Base-by-base conservation (phyloP, 2,888 invertebrate genomes). In the Epistrophe grossulariae region DNA sequence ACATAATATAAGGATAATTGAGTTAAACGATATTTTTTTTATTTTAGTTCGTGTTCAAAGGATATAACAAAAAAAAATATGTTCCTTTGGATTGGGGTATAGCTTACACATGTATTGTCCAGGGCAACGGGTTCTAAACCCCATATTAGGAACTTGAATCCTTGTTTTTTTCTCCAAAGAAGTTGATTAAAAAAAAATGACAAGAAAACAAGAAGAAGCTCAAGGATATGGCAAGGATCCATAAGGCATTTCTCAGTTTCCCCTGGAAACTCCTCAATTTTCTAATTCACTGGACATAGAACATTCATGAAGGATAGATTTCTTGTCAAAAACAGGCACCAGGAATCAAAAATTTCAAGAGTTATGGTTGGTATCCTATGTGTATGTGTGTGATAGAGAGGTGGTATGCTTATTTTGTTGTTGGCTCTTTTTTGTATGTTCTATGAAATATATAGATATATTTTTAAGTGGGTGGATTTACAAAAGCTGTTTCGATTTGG, bases 251-350 rank as follows among this genome's bases (percentile, higher is more conserved):
- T 79, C 55, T 71, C 71, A 64, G 79, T 83, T 72, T 83, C 83
- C 83, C 64, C 72, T 87, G 79, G 87, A 76, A 76, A 87, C 83
- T 79, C 79, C 71, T 83, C 83, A 76, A 79, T 79, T 83, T 87
- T 87, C 83, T 79, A 72, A 87, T 79, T 87, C 82, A 87, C 76
- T 87, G 87, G 87, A 83, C 83, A 24, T 24, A 83, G 87, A 82
- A 82, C 82, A 82, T 79, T 74, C 50, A 64, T 82, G 74, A 52
- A 76, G 64, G 66, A 83, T 83, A 76, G 76, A 87, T 79, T 87
- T 79, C 55, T 79, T 87, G 87, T 87, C 87, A 83, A 87, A 87
- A 87, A 72, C 87, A 83, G 76, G 83, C 79, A 35, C 66, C 79
- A 43, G 76, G 71, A 82, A 79, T 87, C 82, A 87, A 87, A 87